A percentile compares a stretch with the other conserved stretches of the same genome.
phyloP scores from a whole-genome alignment of 2,113 vertebrate genomes.

The Recurvirostra avosetta region DNA sequence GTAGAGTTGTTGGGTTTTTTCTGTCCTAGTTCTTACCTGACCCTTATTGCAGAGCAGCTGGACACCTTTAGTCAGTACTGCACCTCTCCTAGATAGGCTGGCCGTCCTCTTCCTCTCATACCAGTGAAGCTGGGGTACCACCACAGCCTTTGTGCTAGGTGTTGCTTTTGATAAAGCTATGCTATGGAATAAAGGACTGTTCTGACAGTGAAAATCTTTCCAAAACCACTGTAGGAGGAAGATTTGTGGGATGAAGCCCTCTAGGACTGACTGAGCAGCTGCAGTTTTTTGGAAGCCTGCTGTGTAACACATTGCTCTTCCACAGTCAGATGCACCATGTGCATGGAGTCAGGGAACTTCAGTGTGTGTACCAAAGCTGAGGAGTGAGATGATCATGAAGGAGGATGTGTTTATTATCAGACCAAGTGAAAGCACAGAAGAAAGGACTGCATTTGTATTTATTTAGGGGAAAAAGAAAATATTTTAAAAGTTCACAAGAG shows the following conservation, averaged over 20 bases:
- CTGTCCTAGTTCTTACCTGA: not conserved
- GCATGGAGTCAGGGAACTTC: not conserved
- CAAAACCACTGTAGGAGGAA: not conserved
- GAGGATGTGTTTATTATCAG: not conserved
- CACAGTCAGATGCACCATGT: rapidly evolving
- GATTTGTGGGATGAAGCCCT: not conserved
- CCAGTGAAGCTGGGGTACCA: not conserved
- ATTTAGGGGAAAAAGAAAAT: not conserved
- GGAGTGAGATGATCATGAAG: not conserved
- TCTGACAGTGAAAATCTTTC: not conserved
- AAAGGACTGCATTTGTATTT: not conserved
- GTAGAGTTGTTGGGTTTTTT: not conserved
- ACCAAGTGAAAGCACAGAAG: not conserved
- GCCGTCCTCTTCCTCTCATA: not conserved
- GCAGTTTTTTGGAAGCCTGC: not conserved
- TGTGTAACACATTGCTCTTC: not conserved
- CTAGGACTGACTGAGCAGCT: not conserved
- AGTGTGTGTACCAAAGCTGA: not conserved
- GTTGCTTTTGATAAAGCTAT: not conserved
- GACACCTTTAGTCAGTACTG: not conserved
- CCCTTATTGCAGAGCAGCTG: not conserved
- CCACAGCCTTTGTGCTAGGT: not conserved
- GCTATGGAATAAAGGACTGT: not conserved
- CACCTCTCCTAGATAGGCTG: not conserved
- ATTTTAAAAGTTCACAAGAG: not conserved